Percentiles rank a stretch among this genome's conserved stretches.
These are phyloP conservation scores for Cancer borealis DNA, from an alignment of 2,888 invertebrate species.

Conservation along the genomic window DNA sequence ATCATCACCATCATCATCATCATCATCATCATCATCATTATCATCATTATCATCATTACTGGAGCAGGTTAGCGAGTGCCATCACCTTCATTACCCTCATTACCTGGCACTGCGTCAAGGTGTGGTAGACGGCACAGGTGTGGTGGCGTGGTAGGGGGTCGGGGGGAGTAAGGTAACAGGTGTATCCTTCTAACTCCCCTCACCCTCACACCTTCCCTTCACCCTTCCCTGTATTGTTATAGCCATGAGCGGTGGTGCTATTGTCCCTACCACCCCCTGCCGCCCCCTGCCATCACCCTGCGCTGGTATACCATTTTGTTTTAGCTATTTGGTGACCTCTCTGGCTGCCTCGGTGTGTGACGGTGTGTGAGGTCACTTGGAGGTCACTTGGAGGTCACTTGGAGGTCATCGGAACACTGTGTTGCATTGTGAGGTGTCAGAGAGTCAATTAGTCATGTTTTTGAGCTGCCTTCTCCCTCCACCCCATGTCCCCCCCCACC, in stretches of 20 bases:
- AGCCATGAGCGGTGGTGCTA: neutral
- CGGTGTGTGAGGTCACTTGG: neutral
- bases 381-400: neutral
- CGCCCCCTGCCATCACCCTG: neutral
- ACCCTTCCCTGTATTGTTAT: neutral
- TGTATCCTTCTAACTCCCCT: too few relatives aligned
- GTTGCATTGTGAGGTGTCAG: too few relatives aligned
- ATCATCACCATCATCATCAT: neutral
- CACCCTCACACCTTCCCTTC: neutral
- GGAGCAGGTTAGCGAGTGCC: neutral
- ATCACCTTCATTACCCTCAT: neutral
- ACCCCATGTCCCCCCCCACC: neutral
- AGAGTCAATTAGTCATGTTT: neutral
- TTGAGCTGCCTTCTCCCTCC: slow-evolving; percentile 24
- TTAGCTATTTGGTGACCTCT: neutral
- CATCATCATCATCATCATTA: neutral
- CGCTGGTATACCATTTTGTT: neutral
- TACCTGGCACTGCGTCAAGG: neutral
- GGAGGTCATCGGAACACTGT: too few relatives aligned
- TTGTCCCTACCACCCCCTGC: neutral
- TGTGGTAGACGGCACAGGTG: neutral
- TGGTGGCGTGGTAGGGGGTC: neutral
- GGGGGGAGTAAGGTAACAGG: neutral
- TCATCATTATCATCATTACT: neutral
- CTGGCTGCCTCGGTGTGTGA: neutral